phyloP scores from a whole-genome alignment of 2,888 invertebrate species.

The Scaptomyza caliginosa region DNA sequence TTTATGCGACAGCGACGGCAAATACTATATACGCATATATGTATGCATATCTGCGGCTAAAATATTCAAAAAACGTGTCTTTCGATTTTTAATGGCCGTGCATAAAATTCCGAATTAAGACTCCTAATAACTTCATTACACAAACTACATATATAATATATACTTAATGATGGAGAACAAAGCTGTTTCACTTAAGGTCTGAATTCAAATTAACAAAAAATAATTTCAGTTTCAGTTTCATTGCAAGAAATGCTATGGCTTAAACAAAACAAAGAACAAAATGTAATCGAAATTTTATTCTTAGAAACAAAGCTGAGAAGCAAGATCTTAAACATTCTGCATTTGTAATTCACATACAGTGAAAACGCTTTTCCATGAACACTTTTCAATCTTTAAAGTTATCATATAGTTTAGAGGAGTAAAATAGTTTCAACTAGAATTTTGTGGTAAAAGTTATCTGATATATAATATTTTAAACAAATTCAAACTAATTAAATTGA shows the following conservation, averaged over 20 bases:
- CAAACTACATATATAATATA: slow-evolving; percentile 64
- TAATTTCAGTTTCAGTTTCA: no score
- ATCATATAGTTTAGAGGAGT: no score
- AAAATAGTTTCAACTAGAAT: no score
- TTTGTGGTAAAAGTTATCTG: no score
- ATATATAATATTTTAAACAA: no score
- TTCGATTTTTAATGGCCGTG: slow-evolving; percentile 76
- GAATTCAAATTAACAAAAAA: no score
- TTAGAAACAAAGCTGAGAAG: no score
- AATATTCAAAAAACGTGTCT: slow-evolving; percentile 80
- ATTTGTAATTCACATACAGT: not conserved
- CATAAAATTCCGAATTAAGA: slow-evolving; percentile 81
- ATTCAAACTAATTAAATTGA: no score
- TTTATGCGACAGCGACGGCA: slow-evolving; percentile 67
- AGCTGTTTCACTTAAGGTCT: no score
- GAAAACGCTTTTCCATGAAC: not conserved
- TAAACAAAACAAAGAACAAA: no score
- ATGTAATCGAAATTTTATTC: no score
- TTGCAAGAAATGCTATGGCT: no score
- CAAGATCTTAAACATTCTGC: not conserved
- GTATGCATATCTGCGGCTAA: slow-evolving; percentile 46
- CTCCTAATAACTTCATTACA: slow-evolving; percentile 82
- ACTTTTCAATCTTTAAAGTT: not conserved
- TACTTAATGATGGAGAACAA: slow-evolving; percentile 31
- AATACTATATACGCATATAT: slow-evolving; percentile 1